phyloP scores from a whole-genome alignment of 2,797 vertebrate species.

The Muraenolepis orangiensis region DNA sequence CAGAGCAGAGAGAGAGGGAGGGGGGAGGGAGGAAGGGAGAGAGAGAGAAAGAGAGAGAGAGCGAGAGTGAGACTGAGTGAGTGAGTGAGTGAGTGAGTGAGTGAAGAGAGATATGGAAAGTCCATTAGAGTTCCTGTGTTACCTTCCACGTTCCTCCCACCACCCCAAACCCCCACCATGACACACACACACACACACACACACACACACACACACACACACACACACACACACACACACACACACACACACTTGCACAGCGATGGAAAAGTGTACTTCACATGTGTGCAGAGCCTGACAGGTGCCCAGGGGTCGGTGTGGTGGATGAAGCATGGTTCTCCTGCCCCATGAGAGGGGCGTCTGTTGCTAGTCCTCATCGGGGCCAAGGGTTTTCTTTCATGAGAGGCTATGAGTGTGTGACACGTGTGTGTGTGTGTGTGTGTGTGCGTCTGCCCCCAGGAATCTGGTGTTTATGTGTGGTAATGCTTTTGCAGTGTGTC shows the following conservation, averaged over 20 bases:
- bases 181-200: neutral
- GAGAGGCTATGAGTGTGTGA: slow-evolving; percentile 14
- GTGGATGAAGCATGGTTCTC: slow-evolving; percentile 1
- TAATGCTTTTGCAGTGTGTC: neutral
- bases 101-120: slow-evolving; percentile 20
- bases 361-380: slow-evolving; percentile 34
- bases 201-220: no score
- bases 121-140: slow-evolving; percentile 42
- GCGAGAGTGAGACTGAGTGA: no score
- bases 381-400: slow-evolving; percentile 13
- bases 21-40: neutral
- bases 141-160: slow-evolving; percentile 38
- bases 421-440: neutral
- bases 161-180: neutral
- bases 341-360: slow-evolving; percentile 21
- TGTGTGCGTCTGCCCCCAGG: neutral
- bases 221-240: neutral
- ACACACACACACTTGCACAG: neutral
- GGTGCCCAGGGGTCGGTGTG: slow-evolving; percentile 25
- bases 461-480: neutral
- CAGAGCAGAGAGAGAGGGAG: neutral
- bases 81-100: slow-evolving; percentile 17
- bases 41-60: no score
- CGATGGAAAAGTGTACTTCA: slow-evolving; percentile 43
- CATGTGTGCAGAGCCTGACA: slow-evolving; percentile 30